Percentiles rank a stretch among this genome's conserved stretches.
Evolutionary conservation across 2,113 vertebrate species (phyloP).

Genomic region (Chrysemys picta): DNA sequence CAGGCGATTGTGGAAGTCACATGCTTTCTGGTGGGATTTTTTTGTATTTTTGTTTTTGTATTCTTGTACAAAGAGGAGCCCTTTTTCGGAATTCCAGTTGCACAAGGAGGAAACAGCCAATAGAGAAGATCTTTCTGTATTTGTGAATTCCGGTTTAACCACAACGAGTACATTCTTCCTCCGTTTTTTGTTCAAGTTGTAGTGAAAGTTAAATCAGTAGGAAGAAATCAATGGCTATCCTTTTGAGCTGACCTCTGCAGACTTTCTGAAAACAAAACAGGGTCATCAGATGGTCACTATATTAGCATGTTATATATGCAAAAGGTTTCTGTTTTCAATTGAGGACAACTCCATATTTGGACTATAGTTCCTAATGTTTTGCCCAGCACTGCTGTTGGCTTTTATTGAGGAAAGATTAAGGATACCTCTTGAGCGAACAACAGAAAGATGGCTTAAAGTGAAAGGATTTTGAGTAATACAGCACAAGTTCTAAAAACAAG

Average conservation of each 20-base stretch:
- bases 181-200: conserved; percentile 51
- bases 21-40: conserved; percentile 67
- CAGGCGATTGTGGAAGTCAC: conserved; percentile 74
- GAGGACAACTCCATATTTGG: not conserved
- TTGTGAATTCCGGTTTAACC: conserved; percentile 62
- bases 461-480: not conserved
- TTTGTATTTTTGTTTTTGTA: conserved; percentile 54
- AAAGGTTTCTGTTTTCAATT: conserved; percentile 10
- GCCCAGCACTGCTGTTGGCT: not conserved
- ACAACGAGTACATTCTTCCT: conserved; percentile 67
- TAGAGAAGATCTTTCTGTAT: conserved; percentile 54
- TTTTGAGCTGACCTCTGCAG: conserved; percentile 59
- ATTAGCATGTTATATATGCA: not conserved
- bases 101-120: conserved; percentile 54
- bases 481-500: conserved; percentile 17
- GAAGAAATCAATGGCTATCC: conserved; percentile 37
- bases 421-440: not conserved
- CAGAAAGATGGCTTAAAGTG: conserved; percentile 1
- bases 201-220: conserved; percentile 57
- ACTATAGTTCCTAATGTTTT: not conserved
- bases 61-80: conserved; percentile 33
- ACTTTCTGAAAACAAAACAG: not conserved
- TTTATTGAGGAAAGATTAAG: not conserved
- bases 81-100: conserved; percentile 62
- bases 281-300: not conserved